Evolutionary conservation across 2,888 invertebrate genomes (phyloP).

Genomic region (Imbricaverruca yamaguchii): DNA sequence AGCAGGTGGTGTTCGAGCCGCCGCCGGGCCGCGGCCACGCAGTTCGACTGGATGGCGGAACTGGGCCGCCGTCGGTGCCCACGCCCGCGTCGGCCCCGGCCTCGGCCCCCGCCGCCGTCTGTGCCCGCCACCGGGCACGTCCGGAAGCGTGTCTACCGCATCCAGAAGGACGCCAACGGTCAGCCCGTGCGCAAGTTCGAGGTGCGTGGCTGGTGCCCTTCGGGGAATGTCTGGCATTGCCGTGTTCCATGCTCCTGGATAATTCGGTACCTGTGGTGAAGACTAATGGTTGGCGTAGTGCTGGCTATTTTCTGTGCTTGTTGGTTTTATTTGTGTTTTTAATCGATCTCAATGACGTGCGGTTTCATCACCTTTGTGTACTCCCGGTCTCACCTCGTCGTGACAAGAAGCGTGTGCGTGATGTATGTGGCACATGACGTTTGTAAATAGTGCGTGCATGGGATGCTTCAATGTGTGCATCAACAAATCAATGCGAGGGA

Average conservation of each 20-base stretch:
- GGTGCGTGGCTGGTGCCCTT: background rate
- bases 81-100: background rate
- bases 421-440: too few species aligned
- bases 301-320: background rate
- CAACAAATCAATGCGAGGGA: too few species aligned
- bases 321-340: background rate
- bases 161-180: conserved; percentile 13
- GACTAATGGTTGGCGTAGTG: background rate
- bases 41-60: background rate
- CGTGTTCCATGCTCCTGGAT: background rate
- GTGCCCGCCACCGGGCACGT: background rate
- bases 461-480: too few species aligned
- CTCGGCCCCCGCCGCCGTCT: too few species aligned
- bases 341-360: background rate
- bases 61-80: background rate
- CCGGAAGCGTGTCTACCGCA: conserved; percentile 15
- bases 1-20: conserved; percentile 16
- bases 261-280: background rate
- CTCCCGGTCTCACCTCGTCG: too few species aligned
- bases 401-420: too few species aligned
- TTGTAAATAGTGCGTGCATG: too few species aligned
- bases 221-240: background rate
- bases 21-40: conserved; percentile 14
- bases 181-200: conserved; percentile 12
- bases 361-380: background rate